Evolutionary conservation across 2,797 vertebrate genomes (phyloP).

Genomic region (Myotis pilosus): DNA sequence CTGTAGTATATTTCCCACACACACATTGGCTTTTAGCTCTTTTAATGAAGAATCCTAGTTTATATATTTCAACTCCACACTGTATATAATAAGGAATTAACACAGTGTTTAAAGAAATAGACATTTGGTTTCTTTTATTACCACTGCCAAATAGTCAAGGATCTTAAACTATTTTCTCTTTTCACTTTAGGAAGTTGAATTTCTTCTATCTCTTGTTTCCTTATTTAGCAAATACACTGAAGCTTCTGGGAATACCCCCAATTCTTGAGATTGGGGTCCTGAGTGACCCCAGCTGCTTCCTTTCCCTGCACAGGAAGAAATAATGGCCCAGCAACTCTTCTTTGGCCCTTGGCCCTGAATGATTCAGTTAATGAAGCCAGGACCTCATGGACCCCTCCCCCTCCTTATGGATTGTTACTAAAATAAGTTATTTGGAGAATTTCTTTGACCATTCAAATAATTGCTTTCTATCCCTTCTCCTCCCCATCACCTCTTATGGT

Average conservation of each 20-base stretch:
- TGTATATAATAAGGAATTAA: not conserved
- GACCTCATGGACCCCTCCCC: not conserved
- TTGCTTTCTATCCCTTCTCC: not conserved
- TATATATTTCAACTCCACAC: not conserved
- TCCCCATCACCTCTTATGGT: not conserved
- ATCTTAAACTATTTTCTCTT: not conserved
- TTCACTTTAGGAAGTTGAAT: not conserved
- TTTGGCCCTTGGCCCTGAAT: not conserved
- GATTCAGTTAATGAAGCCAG: not conserved
- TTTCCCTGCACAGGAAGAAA: not conserved
- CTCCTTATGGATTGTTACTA: not conserved
- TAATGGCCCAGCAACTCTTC: not conserved
- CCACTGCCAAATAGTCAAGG: not conserved
- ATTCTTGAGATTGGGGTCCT: not conserved
- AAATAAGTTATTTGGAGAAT: slow-evolving; percentile 15
- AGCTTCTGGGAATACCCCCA: not conserved
- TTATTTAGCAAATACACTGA: not conserved
- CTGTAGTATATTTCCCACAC: not conserved
- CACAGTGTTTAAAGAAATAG: slow-evolving; percentile 11
- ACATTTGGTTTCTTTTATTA: not conserved
- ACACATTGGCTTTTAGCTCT: not conserved
- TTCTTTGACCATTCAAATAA: not conserved
- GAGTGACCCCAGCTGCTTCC: not conserved
- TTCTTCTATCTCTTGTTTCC: not conserved
- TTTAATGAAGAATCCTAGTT: not conserved